Conservation (phyloP, 1,140 invertebrate species). For the Leptopilina boulardi region DNA sequence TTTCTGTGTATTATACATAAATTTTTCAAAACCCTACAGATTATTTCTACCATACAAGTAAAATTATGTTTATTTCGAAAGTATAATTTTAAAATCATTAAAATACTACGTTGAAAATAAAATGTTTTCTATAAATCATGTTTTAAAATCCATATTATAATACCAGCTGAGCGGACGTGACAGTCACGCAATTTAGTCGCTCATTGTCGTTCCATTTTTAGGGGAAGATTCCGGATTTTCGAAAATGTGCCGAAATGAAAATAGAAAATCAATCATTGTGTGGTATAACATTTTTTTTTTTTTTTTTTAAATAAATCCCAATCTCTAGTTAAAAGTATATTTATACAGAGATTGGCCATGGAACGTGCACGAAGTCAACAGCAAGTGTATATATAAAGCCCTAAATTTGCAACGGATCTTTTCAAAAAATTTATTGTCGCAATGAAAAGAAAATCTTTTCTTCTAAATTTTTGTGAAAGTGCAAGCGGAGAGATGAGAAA, state of each 20-base stretch:
- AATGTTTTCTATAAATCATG: background rate
- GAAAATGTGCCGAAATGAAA: constrained; percentile 47
- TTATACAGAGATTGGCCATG: constrained; percentile 36
- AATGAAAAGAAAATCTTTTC: background rate
- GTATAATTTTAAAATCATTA: too few relatives aligned
- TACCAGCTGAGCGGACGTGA: constrained; percentile 64
- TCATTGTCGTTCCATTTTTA: background rate
- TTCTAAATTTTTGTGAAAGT: background rate
- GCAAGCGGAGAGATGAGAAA: constrained; percentile 38
- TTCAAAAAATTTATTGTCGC: background rate
- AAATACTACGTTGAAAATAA: too few relatives aligned
- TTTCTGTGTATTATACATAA: too few relatives aligned
- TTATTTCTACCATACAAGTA: too few relatives aligned
- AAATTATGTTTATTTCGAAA: too few relatives aligned
- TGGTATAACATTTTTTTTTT: constrained; percentile 31
- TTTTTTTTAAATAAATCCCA: too few relatives aligned
- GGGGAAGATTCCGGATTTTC: constrained; percentile 45
- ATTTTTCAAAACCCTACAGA: too few relatives aligned
- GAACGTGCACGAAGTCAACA: constrained; percentile 54
- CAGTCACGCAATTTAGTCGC: constrained; percentile 56
- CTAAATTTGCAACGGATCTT: constrained; percentile 57
- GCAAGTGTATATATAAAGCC: constrained; percentile 53
- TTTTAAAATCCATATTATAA: background rate
- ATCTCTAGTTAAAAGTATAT: constrained; percentile 14
- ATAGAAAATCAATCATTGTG: constrained; percentile 27